phyloP scores from a whole-genome alignment of 2,113 vertebrate species.

The Pelvicachromis taeniatus region DNA sequence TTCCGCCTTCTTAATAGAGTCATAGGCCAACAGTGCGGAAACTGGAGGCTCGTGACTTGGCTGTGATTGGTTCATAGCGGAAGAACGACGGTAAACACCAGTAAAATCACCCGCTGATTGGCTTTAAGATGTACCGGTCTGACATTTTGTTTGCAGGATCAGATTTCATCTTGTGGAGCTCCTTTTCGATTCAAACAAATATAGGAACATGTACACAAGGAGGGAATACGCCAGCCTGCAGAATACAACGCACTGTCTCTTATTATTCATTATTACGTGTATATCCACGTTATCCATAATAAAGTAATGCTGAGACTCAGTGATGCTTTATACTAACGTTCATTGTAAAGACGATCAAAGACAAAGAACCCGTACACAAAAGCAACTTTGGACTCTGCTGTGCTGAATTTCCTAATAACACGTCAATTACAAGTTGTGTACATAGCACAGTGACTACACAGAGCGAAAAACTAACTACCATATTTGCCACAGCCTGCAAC shows the following conservation, averaged over 20 bases:
- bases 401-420: neutral
- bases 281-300: neutral
- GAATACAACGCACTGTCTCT: neutral
- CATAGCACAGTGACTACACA: neutral
- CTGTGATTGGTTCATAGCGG: conserved; percentile 42
- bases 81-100: conserved; percentile 21
- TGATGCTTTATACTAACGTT: neutral
- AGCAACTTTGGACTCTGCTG: neutral
- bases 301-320: neutral
- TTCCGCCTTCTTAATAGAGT: conserved; percentile 8
- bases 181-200: neutral
- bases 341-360: neutral
- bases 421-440: neutral
- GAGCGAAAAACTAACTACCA: neutral
- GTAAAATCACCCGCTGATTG: conserved; percentile 35
- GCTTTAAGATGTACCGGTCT: conserved; percentile 32
- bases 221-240: neutral
- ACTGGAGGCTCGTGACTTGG: neutral
- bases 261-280: neutral
- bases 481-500: neutral
- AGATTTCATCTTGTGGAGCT: conserved; percentile 64
- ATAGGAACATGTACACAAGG: neutral
- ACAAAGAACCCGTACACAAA: neutral
- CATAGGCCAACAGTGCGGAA: conserved; percentile 57
- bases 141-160: conserved; percentile 72